Conservation (phyloP, 2,888 invertebrate genomes). For the Drosophila cognata region DNA sequence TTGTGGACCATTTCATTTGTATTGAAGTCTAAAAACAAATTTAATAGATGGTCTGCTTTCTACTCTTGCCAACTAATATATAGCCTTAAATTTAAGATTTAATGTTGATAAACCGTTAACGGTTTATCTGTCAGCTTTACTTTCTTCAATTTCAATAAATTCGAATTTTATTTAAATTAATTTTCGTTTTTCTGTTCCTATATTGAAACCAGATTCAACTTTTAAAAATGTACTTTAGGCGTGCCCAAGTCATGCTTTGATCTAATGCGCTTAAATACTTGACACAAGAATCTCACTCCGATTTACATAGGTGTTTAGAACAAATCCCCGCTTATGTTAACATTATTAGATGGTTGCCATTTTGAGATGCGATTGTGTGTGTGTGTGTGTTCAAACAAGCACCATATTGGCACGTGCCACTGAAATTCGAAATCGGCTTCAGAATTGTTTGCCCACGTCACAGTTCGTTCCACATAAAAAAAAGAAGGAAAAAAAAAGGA, state of each 20-base stretch:
- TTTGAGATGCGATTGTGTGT: conserved; percentile 2
- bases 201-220: no score
- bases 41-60: background rate
- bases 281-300: background rate
- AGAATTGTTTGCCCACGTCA: conserved; percentile 22
- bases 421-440: conserved; percentile 42
- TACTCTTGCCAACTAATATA: no score
- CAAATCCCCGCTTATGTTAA: conserved; percentile 15
- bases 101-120: background rate
- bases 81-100: background rate
- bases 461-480: background rate
- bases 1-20: background rate
- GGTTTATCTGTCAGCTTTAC: background rate
- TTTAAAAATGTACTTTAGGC: background rate
- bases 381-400: conserved; percentile 8
- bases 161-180: background rate
- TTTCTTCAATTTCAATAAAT: background rate
- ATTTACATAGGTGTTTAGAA: conserved; percentile 3
- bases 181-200: background rate
- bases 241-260: conserved; percentile 14
- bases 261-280: conserved; percentile 26
- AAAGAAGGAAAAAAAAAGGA: background rate
- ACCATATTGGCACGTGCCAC: conserved; percentile 35
- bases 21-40: background rate
- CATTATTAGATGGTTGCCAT: conserved; percentile 13